phyloP scores from a whole-genome alignment of 2,888 invertebrate species.

The Xylota sylvarum region DNA sequence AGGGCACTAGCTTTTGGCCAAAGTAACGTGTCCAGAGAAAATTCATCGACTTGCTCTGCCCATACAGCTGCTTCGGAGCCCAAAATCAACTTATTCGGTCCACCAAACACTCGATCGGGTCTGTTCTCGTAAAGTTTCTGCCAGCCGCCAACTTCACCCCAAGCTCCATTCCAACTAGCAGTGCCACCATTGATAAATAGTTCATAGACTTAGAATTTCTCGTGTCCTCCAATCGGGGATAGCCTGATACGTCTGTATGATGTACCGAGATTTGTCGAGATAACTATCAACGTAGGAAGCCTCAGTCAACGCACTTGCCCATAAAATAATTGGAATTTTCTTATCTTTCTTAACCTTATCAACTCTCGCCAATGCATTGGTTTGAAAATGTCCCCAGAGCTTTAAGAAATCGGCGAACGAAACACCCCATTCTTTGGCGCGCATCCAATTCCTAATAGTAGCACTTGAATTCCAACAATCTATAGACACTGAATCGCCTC shows the following conservation, averaged over 20 bases:
- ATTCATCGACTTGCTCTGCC: slow-evolving; percentile 92
- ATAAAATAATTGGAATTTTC: slow-evolving; percentile 88
- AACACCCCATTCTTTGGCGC: slow-evolving; percentile 86
- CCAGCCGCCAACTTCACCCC: slow-evolving; percentile 96
- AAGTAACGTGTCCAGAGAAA: slow-evolving; percentile 89
- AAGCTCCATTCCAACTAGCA: slow-evolving; percentile 90
- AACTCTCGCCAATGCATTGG: slow-evolving; percentile 73
- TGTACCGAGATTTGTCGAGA: slow-evolving; percentile 89
- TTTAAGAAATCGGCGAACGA: slow-evolving; percentile 86
- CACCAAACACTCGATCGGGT: slow-evolving; percentile 87
- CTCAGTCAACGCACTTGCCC: slow-evolving; percentile 91
- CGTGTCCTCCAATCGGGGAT: too few relatives aligned
- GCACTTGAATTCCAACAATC: slow-evolving; percentile 90
- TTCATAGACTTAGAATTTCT: slow-evolving; percentile 87
- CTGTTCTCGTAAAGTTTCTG: slow-evolving; percentile 93
- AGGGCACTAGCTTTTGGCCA: slow-evolving; percentile 94
- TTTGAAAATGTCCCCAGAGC: slow-evolving; percentile 90
- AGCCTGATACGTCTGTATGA: slow-evolving; percentile 87
- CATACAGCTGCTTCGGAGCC: slow-evolving; percentile 94
- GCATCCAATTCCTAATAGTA: slow-evolving; percentile 88
- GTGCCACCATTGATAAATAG: slow-evolving; percentile 94
- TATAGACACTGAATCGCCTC: slow-evolving; percentile 89
- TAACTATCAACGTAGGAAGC: slow-evolving; percentile 87
- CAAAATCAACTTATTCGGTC: slow-evolving; percentile 85
- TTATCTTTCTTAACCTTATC: slow-evolving; percentile 81